Percentiles rank a stretch among this genome's conserved stretches.
Conservation (phyloP, 2,113 vertebrate genomes). For the Chionomys nivalis region DNA sequence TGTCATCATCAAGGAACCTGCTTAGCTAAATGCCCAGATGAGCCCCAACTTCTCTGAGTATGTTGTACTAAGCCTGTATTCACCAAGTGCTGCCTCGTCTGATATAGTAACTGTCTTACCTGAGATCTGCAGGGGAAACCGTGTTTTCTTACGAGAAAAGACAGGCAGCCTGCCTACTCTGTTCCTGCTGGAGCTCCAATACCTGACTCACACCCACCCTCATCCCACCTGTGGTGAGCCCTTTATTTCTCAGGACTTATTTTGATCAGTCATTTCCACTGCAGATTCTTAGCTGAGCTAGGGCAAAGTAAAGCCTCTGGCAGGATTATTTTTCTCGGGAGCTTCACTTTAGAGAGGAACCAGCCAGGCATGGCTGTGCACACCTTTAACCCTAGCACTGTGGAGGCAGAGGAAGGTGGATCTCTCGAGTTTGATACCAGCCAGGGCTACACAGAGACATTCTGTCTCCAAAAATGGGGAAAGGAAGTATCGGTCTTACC, state of each 20-base stretch:
- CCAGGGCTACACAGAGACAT: neutral
- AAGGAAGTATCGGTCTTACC: neutral
- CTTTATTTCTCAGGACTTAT: neutral
- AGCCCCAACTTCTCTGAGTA: neutral
- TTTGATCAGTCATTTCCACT: neutral
- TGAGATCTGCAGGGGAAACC: neutral
- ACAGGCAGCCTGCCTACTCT: neutral
- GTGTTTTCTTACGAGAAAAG: neutral
- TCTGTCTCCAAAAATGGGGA: neutral
- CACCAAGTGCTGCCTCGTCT: neutral
- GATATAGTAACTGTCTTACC: neutral
- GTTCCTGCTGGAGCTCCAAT: neutral
- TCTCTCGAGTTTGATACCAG: neutral
- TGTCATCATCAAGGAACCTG: neutral
- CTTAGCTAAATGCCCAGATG: neutral
- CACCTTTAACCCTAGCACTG: neutral
- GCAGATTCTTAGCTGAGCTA: neutral
- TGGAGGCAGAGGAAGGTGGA: neutral
- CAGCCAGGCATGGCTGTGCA: neutral
- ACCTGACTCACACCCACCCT: neutral
- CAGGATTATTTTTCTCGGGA: conserved; percentile 25
- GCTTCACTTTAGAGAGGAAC: neutral
- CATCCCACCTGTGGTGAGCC: neutral
- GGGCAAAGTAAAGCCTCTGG: neutral
- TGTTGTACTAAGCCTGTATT: neutral